Evolutionary conservation across 2,888 invertebrate species (phyloP).

Genomic region (Mamestra brassicae): DNA sequence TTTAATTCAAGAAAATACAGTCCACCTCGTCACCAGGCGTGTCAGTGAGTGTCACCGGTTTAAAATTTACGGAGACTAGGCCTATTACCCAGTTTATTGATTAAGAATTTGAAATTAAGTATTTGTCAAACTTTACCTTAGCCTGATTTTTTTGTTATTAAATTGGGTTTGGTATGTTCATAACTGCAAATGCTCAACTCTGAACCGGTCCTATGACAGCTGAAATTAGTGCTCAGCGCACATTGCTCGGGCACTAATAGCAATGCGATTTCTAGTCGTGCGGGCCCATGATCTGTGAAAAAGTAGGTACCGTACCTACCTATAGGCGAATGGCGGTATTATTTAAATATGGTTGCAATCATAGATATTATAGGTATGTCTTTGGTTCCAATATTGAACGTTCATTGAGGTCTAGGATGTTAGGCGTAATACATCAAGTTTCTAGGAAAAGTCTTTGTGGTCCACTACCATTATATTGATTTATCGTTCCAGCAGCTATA

Average conservation of each 20-base stretch:
- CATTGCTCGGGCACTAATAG: neutral
- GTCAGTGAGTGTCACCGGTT: neutral
- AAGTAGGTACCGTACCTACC: neutral
- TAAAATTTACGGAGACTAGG: too few relatives aligned
- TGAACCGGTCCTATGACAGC: neutral
- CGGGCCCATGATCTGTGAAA: neutral
- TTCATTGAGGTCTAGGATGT: slow-evolving; percentile 1
- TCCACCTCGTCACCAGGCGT: too few relatives aligned
- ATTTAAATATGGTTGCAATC: slow-evolving; percentile 12
- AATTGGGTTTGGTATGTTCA: too few relatives aligned
- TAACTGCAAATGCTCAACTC: neutral
- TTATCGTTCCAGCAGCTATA: too few relatives aligned
- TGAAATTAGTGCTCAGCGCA: neutral
- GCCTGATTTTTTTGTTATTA: too few relatives aligned
- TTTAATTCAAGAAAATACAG: too few relatives aligned
- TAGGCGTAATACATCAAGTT: too few relatives aligned
- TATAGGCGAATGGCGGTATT: neutral
- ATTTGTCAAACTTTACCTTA: too few relatives aligned
- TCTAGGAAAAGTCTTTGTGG: slow-evolving; percentile 3
- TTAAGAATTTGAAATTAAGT: too few relatives aligned
- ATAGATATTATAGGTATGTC: neutral
- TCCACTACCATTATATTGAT: neutral
- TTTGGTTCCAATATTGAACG: slow-evolving; percentile 11
- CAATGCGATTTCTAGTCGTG: neutral
- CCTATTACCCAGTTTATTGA: too few relatives aligned